These are phyloP conservation scores for Drosophila fuyamai DNA, from an alignment of 1,140 invertebrate genomes.

Conservation along the genomic window DNA sequence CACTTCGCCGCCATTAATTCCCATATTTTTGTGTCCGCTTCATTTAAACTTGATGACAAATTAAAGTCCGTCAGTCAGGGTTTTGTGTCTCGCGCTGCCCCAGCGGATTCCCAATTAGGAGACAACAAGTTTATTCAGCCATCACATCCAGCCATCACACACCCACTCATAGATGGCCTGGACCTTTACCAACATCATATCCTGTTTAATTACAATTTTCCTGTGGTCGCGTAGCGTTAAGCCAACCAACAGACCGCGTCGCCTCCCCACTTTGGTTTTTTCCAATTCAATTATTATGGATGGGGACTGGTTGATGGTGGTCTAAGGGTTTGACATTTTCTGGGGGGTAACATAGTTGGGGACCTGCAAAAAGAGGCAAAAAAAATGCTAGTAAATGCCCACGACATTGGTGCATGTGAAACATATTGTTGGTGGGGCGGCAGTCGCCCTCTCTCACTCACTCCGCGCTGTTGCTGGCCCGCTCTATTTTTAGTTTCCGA, in stretches of 20 bases:
- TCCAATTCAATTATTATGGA: constrained; percentile 81
- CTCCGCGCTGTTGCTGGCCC: constrained; percentile 12
- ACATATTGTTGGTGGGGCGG: constrained; percentile 48
- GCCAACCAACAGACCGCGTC: constrained; percentile 42
- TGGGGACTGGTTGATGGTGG: constrained; percentile 12
- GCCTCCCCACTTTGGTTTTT: constrained; percentile 50
- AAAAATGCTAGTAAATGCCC: constrained; percentile 56
- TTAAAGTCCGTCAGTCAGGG: constrained; percentile 26
- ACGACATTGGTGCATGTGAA: constrained; percentile 65
- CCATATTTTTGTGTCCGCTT: not conserved
- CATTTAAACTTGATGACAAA: constrained; percentile 14
- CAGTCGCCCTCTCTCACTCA: constrained; percentile 7
- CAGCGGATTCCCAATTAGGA: constrained; percentile 53
- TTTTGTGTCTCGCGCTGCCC: constrained; percentile 12
- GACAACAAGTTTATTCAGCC: constrained; percentile 64
- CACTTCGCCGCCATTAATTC: not conserved
- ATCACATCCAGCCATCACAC: constrained; percentile 41
- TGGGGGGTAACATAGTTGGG: constrained; percentile 13
- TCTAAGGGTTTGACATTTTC: no score
- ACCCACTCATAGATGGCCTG: constrained; percentile 5
- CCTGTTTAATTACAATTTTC: constrained; percentile 82
- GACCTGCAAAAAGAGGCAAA: constrained; percentile 30
- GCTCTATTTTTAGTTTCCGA: constrained; percentile 15
- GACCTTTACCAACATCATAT: constrained; percentile 66
- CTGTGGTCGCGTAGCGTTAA: constrained; percentile 80